These are phyloP conservation scores for Euschistus heros DNA, from an alignment of 1,140 invertebrate species.

Conservation along the genomic window DNA sequence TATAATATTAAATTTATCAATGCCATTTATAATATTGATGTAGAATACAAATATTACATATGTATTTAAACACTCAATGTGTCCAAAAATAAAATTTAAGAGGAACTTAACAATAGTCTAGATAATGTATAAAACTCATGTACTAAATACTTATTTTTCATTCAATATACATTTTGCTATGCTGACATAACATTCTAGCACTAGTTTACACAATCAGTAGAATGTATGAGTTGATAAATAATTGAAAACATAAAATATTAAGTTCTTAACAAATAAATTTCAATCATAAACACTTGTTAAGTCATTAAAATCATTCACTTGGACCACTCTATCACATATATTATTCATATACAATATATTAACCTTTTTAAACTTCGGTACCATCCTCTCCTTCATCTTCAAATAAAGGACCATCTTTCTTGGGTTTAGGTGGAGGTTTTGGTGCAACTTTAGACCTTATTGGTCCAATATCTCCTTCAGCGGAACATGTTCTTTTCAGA, in stretches of 20 bases:
- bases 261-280: not conserved
- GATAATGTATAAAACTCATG: not conserved
- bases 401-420: slow-evolving; percentile 55
- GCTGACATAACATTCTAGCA: not conserved
- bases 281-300: not conserved
- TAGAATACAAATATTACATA: too few species aligned
- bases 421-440: slow-evolving; percentile 68
- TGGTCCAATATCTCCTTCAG: slow-evolving; percentile 23
- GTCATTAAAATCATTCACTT: slow-evolving; percentile 9
- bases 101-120: not conserved
- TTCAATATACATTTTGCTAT: not conserved
- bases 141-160: not conserved
- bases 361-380: slow-evolving; percentile 57
- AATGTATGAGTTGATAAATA: too few species aligned
- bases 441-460: slow-evolving; percentile 54
- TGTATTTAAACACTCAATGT: too few species aligned
- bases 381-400: slow-evolving; percentile 79
- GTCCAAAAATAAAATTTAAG: too few species aligned
- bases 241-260: too few species aligned
- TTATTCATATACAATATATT: not conserved
- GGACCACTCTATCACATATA: slow-evolving; percentile 16
- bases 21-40: too few species aligned
- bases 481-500: slow-evolving; percentile 19
- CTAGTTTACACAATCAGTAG: not conserved
- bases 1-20: too few species aligned